Conservation (phyloP, 1,140 invertebrate genomes). For the Aphaenogaster ashmeadi region DNA sequence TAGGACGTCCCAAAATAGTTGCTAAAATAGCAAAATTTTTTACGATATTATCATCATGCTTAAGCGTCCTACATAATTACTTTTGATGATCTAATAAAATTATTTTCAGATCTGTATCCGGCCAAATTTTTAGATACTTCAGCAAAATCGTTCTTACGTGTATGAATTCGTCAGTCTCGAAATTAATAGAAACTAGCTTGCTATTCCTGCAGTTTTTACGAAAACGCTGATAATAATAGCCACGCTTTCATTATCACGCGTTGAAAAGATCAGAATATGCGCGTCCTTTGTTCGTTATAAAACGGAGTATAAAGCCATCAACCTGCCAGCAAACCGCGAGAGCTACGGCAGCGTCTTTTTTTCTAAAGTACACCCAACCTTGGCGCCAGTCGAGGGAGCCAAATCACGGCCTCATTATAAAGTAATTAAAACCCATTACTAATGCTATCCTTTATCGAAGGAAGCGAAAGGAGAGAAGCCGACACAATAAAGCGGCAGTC, state of each 20-base stretch:
- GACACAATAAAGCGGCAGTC: conserved; percentile 84
- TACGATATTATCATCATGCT: too few relatives aligned
- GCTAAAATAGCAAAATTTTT: too few relatives aligned
- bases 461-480: conserved; percentile 80
- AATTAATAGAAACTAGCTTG: neutral
- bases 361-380: conserved; percentile 71
- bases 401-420: conserved; percentile 87
- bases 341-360: conserved; percentile 59
- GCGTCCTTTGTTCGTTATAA: conserved; percentile 66
- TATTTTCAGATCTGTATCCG: too few relatives aligned
- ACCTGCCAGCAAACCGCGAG: conserved; percentile 73
- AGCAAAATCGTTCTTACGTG: too few relatives aligned
- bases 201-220: neutral
- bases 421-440: conserved; percentile 88
- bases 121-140: too few relatives aligned
- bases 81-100: too few relatives aligned
- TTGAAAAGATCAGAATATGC: neutral
- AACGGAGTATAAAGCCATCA: conserved; percentile 78
- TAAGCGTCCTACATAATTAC: too few relatives aligned
- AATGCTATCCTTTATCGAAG: conserved; percentile 85
- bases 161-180: neutral
- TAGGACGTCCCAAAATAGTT: too few relatives aligned
- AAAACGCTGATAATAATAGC: conserved; percentile 12
- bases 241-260: neutral
- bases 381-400: conserved; percentile 82